These are phyloP conservation scores for Microtus richardsoni DNA, from an alignment of 2,113 vertebrate genomes.

Conservation along the genomic window DNA sequence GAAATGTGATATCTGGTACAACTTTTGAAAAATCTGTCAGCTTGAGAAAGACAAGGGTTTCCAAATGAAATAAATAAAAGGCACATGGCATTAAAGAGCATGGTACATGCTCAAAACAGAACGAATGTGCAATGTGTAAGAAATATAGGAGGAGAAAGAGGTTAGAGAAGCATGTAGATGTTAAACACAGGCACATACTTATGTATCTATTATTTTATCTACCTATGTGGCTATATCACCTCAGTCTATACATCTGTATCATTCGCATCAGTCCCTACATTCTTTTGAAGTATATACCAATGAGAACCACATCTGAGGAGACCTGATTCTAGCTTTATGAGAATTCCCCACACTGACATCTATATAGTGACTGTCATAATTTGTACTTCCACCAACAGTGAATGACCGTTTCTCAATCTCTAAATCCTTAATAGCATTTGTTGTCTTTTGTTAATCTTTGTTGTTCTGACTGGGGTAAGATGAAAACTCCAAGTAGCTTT, in stretches of 20 bases:
- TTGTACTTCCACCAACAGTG: background rate
- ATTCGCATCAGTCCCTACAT: background rate
- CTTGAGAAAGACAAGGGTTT: background rate
- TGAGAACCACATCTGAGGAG: background rate
- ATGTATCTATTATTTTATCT: background rate
- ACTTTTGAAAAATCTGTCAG: background rate
- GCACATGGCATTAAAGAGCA: background rate
- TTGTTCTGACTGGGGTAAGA: background rate
- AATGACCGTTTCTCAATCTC: background rate
- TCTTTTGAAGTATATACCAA: background rate
- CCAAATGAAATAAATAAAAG: background rate
- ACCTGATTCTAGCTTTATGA: background rate
- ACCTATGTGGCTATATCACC: no score
- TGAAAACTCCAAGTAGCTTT: background rate
- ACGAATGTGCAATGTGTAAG: background rate
- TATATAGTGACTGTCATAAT: background rate
- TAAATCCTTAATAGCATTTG: background rate
- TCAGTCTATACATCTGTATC: no score
- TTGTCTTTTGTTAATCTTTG: background rate
- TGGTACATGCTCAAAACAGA: background rate
- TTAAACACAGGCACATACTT: accelerated
- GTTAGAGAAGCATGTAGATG: background rate
- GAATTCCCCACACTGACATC: background rate
- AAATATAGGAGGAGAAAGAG: background rate
- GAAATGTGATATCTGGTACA: background rate